Conservation (phyloP, 2,113 vertebrate genomes). For the Gymnobelideus leadbeateri region DNA sequence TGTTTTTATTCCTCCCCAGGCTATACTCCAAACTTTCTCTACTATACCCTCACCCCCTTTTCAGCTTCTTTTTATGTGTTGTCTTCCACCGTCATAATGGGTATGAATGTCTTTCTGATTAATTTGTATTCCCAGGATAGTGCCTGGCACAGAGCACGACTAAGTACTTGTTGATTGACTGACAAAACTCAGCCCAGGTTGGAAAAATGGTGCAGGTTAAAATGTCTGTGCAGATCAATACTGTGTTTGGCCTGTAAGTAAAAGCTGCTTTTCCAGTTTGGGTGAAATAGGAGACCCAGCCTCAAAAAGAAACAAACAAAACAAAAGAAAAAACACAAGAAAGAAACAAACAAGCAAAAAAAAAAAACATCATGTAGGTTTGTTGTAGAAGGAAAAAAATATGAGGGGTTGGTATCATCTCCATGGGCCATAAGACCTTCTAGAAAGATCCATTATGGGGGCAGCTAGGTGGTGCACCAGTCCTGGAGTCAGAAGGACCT, state of each 20-base stretch:
- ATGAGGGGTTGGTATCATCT: neutral
- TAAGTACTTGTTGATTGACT: no score
- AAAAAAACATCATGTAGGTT: neutral
- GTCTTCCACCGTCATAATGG: neutral
- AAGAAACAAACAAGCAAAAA: neutral
- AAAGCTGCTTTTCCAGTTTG: neutral
- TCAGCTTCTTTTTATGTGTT: neutral
- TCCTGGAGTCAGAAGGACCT: no score
- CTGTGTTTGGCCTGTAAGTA: neutral
- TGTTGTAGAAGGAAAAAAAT: slow-evolving; percentile 23
- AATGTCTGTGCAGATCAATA: neutral
- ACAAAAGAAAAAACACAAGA: neutral
- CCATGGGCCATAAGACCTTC: neutral
- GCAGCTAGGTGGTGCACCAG: no score
- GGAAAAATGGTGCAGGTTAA: neutral
- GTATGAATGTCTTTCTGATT: neutral
- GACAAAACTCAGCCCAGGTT: neutral
- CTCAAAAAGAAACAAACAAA: neutral
- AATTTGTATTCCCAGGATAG: neutral
- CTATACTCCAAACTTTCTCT: neutral
- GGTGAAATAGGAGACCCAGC: neutral
- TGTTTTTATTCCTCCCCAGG: neutral
- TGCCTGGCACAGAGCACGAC: no score
- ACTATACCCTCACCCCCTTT: neutral
- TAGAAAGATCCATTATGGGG: neutral